These are phyloP conservation scores for Fratercula arctica DNA, from an alignment of 2,797 vertebrate genomes.

Conservation along the genomic window DNA sequence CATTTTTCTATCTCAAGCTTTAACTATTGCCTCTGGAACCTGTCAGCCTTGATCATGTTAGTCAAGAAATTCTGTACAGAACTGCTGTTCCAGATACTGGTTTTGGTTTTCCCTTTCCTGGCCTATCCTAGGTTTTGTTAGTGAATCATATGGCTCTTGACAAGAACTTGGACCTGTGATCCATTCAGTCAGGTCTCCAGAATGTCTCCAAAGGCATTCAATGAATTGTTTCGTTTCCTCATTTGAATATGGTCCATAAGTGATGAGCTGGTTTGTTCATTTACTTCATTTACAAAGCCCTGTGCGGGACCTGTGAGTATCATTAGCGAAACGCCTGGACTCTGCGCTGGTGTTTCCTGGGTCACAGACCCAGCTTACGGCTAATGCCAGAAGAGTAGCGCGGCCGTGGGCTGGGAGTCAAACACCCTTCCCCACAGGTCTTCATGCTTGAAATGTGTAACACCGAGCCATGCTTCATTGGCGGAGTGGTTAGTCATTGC, in stretches of 20 bases:
- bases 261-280: neutral
- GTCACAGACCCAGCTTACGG: no score
- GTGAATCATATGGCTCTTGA: neutral
- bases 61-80: neutral
- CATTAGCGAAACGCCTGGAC: neutral
- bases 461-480: neutral
- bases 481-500: neutral
- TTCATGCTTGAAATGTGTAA: fast-evolving
- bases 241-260: fast-evolving
- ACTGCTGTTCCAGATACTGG: neutral
- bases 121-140: neutral
- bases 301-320: neutral
- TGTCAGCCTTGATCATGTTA: neutral
- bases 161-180: neutral
- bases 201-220: neutral
- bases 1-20: neutral
- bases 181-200: neutral
- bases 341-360: fast-evolving
- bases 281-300: neutral
- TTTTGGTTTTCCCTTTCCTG: neutral
- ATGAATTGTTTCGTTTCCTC: neutral
- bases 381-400: neutral
- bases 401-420: neutral
- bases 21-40: neutral
- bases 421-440: neutral